Base-by-base conservation (phyloP, 1,140 invertebrate genomes). In the Camponotus floridanus region DNA sequence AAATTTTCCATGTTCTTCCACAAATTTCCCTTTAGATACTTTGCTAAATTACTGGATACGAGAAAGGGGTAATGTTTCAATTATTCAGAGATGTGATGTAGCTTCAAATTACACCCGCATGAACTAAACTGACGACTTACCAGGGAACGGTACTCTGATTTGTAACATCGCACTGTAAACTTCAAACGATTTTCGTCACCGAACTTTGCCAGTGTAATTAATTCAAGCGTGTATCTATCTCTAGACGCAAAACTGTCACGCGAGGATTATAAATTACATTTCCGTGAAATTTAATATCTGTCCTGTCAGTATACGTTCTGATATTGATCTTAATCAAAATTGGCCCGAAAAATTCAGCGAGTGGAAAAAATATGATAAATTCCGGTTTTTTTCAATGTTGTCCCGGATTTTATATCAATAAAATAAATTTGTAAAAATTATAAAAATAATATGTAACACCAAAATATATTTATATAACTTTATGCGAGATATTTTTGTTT, bases 271-370 rank as follows among this genome's bases (percentile, higher is more conserved):
- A 62, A 61, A 83, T 33, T 21, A 61, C 18, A 73, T 33, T 59
- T 73, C 26, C 68, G 18, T n/a, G 18, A 48, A 73, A 73, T 74
- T 73, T 83, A 83, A 83, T 68, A 83, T n/a, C 5, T 7, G 4
- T 59, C 9, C 6, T 21, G 55, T 31, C 55, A 39, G 61, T 73
- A 45, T 48, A 36, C n/a, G 13, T 51, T 45, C 67, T n/a, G 9
- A 59, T 61, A n/a, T 8, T 39, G n/a, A 26, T 26, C 26, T 26
- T 0, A 26, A 26, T 26, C 26, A 26, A 26, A 26, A 26, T 26
- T 26, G 26, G 26, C 26, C 26, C 26, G 26, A 26, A 26, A 26
- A 26, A 26, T 26, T 26, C 26, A 26, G 26, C 1, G 26, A 26
- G 0, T 26, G 26, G 26, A 26, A 26, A 26, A 26, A 26, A 26